Evolutionary conservation across 2,113 vertebrate species (phyloP), one percentile per base, ranked within the genome.

Genomic region (Syngnathus scovelli): DNA sequence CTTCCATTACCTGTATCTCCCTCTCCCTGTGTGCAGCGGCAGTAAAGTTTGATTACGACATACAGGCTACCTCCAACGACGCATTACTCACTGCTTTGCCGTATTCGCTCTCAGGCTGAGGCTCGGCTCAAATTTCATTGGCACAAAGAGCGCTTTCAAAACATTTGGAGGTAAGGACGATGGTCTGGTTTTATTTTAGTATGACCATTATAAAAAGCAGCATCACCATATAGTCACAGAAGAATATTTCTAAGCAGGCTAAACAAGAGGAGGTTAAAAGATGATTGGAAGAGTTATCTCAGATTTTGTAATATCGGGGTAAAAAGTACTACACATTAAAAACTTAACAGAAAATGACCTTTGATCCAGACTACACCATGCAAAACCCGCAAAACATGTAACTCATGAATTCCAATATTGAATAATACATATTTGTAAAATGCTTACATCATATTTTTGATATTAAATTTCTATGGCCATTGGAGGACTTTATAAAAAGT

Each of bases 11-110:
- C 59, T 43, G 69, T 46, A 21, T 10, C 64, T 51, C 65, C 65
- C 38, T 10, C 21, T 39, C 23, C 21, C 61, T 41, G 76, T 67
- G 64, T 64, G 90, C 74, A 89, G 87, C 79, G 87, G 88, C 79
- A 90, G 88, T 92, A 90, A 67, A 81, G 83, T 90, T 80, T 74
- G 82, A 88, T 90, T 90, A 89, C 88, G 77, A 86, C 88, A 91
- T 66, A 68, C 74, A 78, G 80, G 70, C 60, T 89, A 69, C 92
- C 90, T 92, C 90, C 92, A 89, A 89, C 87, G 63, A 87, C 60
- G 92, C 85, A 78, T 86, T 81, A 90, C 91, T 93, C 92, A 93
- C 90, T 86, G 87, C 85, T 87, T 23, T 6, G 11, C 61, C 39
- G 27, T 37, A 27, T 18, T 87, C 67, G 52, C 75, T 74, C 66